Percentiles rank a stretch among this genome's conserved stretches.
Evolutionary conservation across 2,888 invertebrate species (phyloP).

Genomic region (Dicyrtoma fusca): DNA sequence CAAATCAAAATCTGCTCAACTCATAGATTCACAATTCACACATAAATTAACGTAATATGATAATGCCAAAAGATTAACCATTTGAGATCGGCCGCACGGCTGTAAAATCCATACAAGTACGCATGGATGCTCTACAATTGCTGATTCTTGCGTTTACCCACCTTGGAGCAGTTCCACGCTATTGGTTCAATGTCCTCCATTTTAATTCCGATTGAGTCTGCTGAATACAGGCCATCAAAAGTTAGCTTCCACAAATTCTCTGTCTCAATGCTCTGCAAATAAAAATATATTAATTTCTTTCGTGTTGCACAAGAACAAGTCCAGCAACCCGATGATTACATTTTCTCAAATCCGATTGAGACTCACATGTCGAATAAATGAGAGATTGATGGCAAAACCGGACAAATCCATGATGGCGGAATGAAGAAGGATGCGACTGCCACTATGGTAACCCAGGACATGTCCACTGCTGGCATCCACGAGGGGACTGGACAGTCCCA

Average conservation of each 20-base stretch:
- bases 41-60: no score
- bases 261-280: background rate
- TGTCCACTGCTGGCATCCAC: background rate
- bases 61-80: no score
- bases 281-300: background rate
- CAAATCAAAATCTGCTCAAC: background rate
- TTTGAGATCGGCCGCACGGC: no score
- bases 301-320: no score
- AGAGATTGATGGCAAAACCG: background rate
- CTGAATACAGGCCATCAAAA: background rate
- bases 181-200: background rate
- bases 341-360: background rate
- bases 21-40: no score
- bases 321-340: no score
- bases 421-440: background rate
- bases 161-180: background rate
- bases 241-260: conserved; percentile 8
- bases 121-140: no score
- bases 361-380: background rate
- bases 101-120: no score
- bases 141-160: no score
- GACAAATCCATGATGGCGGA: background rate
- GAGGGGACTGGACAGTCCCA: background rate
- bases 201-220: background rate
- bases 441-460: background rate